A percentile compares a stretch with the other conserved stretches of the same genome.
phyloP scores from a whole-genome alignment of 92 coral and sea anemone genomes.

The Porites lobata region DNA sequence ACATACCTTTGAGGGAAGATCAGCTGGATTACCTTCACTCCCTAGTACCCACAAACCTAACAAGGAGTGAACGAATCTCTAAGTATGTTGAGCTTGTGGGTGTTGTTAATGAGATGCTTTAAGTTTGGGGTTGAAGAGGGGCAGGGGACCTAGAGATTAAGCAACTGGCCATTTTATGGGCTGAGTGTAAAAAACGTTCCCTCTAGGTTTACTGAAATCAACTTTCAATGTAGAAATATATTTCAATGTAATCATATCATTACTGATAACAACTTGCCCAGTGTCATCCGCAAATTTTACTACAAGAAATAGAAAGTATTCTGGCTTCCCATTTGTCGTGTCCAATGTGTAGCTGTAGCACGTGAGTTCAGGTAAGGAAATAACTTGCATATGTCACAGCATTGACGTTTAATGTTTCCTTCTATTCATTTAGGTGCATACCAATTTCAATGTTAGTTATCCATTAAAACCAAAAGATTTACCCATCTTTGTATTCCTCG shows the following conservation, averaged over 20 bases:
- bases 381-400: neutral
- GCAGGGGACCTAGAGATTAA: neutral
- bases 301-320: too few species aligned
- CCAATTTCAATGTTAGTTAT: neutral
- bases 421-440: neutral
- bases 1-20: constrained; percentile 29
- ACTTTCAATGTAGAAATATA: neutral
- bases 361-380: constrained; percentile 7
- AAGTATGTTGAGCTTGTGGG: constrained; percentile 57
- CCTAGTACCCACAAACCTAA: constrained; percentile 22
- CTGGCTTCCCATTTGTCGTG: neutral
- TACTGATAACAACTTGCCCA: neutral
- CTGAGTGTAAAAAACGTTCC: neutral
- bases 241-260: constrained; percentile 9
- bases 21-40: constrained; percentile 51
- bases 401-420: constrained; percentile 10
- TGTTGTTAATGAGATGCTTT: constrained; percentile 49
- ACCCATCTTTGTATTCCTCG: too few species aligned
- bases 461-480: too few species aligned
- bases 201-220: constrained; percentile 20
- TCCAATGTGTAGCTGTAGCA: constrained; percentile 6
- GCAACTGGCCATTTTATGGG: constrained; percentile 1
- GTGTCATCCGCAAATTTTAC: too few species aligned
- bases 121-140: neutral
- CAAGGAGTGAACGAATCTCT: constrained; percentile 36